These are phyloP conservation scores for Sinonovacula constricta DNA, from an alignment of 1,140 invertebrate species.

Conservation along the genomic window DNA sequence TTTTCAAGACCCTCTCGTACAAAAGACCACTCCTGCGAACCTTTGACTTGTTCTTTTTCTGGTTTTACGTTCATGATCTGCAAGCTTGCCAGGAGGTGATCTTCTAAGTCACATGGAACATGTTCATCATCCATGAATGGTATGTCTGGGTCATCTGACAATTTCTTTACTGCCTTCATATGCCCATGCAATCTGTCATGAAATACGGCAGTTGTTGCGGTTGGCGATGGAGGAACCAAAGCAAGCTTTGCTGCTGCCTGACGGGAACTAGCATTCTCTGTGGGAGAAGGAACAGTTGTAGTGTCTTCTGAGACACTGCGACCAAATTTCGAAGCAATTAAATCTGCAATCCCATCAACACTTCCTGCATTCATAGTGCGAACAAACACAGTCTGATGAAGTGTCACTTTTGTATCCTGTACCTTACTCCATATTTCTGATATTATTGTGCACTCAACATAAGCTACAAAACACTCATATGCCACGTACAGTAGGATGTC, in stretches of 20 bases:
- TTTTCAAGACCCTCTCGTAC: conserved; percentile 43
- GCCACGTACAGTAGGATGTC: conserved; percentile 37
- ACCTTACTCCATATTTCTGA: conserved; percentile 22
- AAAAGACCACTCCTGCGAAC: conserved; percentile 54
- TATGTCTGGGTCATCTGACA: conserved; percentile 27
- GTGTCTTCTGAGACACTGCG: no score
- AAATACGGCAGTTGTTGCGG: conserved; percentile 9
- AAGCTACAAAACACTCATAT: conserved; percentile 53
- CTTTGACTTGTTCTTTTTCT: neutral
- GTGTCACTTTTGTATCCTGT: neutral
- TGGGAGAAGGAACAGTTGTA: no score
- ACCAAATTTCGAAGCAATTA: conserved; percentile 15
- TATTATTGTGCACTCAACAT: conserved; percentile 44
- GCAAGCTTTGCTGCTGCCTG: neutral
- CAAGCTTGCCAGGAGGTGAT: conserved; percentile 49
- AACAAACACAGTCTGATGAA: conserved; percentile 21
- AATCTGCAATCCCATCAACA: conserved; percentile 12
- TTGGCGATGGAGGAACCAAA: neutral
- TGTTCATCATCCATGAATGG: conserved; percentile 53
- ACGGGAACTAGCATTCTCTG: neutral
- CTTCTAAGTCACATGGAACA: conserved; percentile 37
- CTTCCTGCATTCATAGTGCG: conserved; percentile 23
- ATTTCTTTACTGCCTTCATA: conserved; percentile 19
- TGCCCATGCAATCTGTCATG: conserved; percentile 25
- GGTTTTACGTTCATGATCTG: neutral